Evolutionary conservation across 2,797 vertebrate species (phyloP).

Genomic region (Gephyroberyx darwinii): DNA sequence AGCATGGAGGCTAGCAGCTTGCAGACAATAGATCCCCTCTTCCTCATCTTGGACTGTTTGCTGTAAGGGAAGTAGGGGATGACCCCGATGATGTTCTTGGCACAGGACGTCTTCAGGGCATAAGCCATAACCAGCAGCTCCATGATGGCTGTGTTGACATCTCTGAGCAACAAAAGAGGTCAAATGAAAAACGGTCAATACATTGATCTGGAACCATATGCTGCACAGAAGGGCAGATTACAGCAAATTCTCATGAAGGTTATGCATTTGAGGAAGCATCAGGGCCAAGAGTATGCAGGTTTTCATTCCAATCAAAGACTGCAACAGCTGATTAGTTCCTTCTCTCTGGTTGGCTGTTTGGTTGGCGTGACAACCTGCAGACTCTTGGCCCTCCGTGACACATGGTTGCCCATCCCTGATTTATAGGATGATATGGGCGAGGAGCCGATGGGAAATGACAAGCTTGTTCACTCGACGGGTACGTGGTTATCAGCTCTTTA

Average conservation of each 20-base stretch:
- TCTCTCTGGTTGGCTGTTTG: too few relatives aligned
- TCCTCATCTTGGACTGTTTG: constrained; percentile 99
- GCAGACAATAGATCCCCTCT: constrained; percentile 97
- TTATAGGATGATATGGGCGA: not conserved
- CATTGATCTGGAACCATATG: too few relatives aligned
- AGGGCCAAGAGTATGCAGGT: too few relatives aligned
- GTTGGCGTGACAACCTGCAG: too few relatives aligned
- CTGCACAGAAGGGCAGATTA: too few relatives aligned
- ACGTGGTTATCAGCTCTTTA: not conserved
- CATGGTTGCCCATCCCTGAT: too few relatives aligned
- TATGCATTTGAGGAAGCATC: too few relatives aligned
- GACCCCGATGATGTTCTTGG: constrained; percentile 97
- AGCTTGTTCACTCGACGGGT: not conserved
- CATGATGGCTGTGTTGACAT: constrained; percentile 98
- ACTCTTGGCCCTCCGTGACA: too few relatives aligned
- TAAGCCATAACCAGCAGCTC: constrained; percentile 97
- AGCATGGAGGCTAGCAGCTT: constrained; percentile 97
- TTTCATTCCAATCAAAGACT: too few relatives aligned
- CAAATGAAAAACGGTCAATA: not conserved
- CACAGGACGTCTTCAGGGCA: constrained; percentile 94
- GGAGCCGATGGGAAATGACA: not conserved
- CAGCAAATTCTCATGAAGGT: too few relatives aligned
- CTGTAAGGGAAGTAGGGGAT: constrained; percentile 99
- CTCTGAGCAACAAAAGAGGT: constrained; percentile 76
- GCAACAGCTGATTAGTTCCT: too few relatives aligned